Evolutionary conservation across 2,888 invertebrate species (phyloP).

Genomic region (Invenusta paracnida): DNA sequence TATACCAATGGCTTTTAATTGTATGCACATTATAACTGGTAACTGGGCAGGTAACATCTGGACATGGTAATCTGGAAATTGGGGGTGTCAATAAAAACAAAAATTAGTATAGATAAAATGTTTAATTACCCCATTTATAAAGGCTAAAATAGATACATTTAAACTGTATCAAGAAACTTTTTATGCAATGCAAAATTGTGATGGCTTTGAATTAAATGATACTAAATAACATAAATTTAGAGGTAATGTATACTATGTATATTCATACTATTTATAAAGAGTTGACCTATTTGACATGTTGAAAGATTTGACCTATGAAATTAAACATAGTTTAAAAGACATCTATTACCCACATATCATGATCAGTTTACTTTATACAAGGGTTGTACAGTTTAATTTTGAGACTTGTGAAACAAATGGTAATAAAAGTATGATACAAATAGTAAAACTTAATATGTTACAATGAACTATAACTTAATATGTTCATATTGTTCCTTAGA

Average conservation of each 20-base stretch:
- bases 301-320: neutral
- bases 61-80: neutral
- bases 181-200: neutral
- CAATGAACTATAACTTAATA: neutral
- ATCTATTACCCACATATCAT: neutral
- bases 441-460: neutral
- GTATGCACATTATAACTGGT: neutral
- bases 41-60: neutral
- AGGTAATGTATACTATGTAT: neutral
- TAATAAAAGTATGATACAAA: neutral
- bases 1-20: neutral
- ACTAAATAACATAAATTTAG: neutral
- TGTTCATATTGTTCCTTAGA: neutral
- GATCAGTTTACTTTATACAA: neutral
- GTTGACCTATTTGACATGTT: neutral
- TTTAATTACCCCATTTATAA: neutral
- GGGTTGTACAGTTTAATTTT: neutral
- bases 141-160: neutral
- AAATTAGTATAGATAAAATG: neutral
- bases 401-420: neutral
- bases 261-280: neutral
- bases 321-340: neutral
- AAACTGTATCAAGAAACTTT: neutral
- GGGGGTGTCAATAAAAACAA: neutral
- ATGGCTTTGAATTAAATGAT: neutral